Evolutionary conservation across 2,113 vertebrate genomes (phyloP), one percentile per base, ranked within the genome.

Genomic region (Mobula hypostoma): DNA sequence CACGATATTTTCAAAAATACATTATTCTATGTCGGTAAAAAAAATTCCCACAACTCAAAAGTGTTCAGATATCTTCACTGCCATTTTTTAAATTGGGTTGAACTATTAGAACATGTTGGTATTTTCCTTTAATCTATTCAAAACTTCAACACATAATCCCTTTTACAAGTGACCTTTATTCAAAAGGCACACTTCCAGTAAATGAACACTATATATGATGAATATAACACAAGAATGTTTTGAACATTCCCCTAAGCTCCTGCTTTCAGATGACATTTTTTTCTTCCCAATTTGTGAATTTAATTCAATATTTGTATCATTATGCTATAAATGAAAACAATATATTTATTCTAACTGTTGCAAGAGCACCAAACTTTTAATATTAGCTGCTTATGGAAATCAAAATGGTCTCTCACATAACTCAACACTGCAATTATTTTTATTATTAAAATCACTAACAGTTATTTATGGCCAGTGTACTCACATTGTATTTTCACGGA

Each of bases 361-460:
- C 61, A 66, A 29, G n/a, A 66, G 29, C 29, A 14, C 85, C 58
- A 32, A 24, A 5, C 24, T 63, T 88, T 88, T 63, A 88, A 61
- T n/a, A 66, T 32, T 32, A 90, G n/a, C 85, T 90, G 32, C n/a
- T 66, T 66, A 6, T 66, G 85, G 32, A 90, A 90, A 90, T 66
- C 29, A 68, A 88, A n/a, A 68, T 32, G 61, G 85, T 90, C 61
- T 88, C 85, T 90, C 58, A 2, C 61, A 90, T 27, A 66, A 88
- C 83, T 9, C 58, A 63, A 90, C n/a, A 32, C 29, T 90, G 85
- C 58, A 90, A 90, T 90, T 17, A 66, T 32, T 90, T 90, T 66
- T 29, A 90, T 90, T 90, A 90, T 32, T 68, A 19, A 88, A 48
- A 88, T 32, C 66, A 29, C 83, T 27, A 61, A 29, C 58, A 88